Base-by-base conservation (phyloP, 2,797 vertebrate genomes). In the Numenius phaeopus region DNA sequence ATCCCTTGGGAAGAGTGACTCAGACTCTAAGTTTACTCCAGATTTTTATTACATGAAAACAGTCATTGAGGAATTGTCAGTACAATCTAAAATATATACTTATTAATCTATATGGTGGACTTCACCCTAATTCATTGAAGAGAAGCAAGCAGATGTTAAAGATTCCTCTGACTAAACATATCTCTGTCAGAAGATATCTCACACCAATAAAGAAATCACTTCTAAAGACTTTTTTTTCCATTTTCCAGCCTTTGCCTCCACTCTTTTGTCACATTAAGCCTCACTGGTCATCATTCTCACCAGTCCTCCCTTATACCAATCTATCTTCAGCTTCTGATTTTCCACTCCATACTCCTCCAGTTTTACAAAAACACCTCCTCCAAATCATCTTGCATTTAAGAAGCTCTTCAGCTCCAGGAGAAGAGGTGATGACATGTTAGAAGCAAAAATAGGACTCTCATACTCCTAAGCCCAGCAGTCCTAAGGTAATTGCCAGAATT, bases 11-110 rank as follows among this genome's bases (percentile, higher is more conserved):
- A 92, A 69, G 71, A 83, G 37, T 76, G 57, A 67, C 57, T 92
- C 75, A 91, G 83, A 29, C 75, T 92, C 57, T 21, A 21, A 80
- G 40, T 83, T 92, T 89, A 65, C 39, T 87, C 11, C 78, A 87
- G 78, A 94, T 89, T 94, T 94, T 85, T 91, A 42, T 73, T 75
- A 23, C 52, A 87, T 67, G 49, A 83, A 95, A 95, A 80, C 34
- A 93, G 58, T 40, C 67, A 80, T 0, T 30, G 22, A 90, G 34
- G 85, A 87, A 87, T 78, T 90, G 52, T 75, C 81, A 96, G 89
- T 80, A 85, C 20, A 75, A 90, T 78, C 47, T 23, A 44, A 50
- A 67, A 54, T 26, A 52, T 30, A 58, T 49, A 49, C 47, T 49
- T 49, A 34, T 47, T 72, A 88, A 64, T 70, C 37, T 20, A 29